Evolutionary conservation across 2,888 invertebrate species (phyloP), one percentile per base, ranked within the genome.

Genomic region (Metalampra italica): DNA sequence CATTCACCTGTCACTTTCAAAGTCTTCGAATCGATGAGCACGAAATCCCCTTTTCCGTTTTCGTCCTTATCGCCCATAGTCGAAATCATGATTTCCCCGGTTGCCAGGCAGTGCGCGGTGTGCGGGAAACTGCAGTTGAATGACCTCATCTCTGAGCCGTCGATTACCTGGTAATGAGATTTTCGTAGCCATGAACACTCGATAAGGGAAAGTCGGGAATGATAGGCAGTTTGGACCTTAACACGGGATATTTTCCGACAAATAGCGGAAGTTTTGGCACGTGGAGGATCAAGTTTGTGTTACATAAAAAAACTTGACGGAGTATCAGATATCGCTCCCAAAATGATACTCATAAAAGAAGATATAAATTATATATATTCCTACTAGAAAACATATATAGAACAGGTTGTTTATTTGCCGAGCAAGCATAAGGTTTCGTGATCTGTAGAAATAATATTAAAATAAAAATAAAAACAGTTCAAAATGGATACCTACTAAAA

Each of bases 11-110:
- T 95, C 47, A 94, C 85, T 69, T 93, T 87, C 69, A 97, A 94
- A 49, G 93, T 93, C 65, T 95, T 91, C 13, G 94, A 92, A 82
- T 98, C 97, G 60, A 99, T 91, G 54, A 97, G 90, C 46, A 98
- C 86, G 71, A 97, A 99, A 59, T 97, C 96, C 38, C 97, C 96
- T 78, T 94, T 93, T 12, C 92, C 95, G 64, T 96, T 92, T 47
- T 95, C 97, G n/a, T 95, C 85, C 30, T 91, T 91, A 82, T 97
- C 96, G 11, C 98, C 99, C 93, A 99, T 93, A 9, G 94, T 94
- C 7, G 98, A 98, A 68, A 99, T 97, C 95, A 99, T 96, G 54
- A 99, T 93, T 70, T 98, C 95, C 0, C 98, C 98, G 60, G 92
- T 92, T 13, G 97, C 95, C 56, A 98, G 89, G 78, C 99, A 99